Base-by-base conservation (phyloP, 2,113 vertebrate species). In the Sitta europaea region DNA sequence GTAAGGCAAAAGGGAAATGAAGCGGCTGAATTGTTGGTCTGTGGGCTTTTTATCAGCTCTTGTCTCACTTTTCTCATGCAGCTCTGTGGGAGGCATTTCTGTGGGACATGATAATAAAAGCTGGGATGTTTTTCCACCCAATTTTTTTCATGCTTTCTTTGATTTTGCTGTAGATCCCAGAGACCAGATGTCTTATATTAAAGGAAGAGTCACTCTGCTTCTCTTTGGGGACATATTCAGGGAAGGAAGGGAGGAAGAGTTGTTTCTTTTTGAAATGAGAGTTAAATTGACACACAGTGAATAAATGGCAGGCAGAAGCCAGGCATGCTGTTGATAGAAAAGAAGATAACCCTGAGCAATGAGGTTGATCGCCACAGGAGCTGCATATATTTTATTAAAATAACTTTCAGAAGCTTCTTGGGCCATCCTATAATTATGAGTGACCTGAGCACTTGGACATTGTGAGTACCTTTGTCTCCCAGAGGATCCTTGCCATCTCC, bases 171-270 rank as follows among this genome's bases (percentile, higher is more conserved):
- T 54, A 76, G 71, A 95, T 94, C 87, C 24, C 77, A 79, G 78
- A 54, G 50, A 79, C 70, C 78, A 94, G 91, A 94, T 96, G 90
- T 93, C 90, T 91, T 33, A 6, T 51, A 85, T 87, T 94, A 95
- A 95, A 96, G 72, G 78, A 84, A 81, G 50, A 87, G 55, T 81
- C 87, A 72, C 58, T 94, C 33, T 86, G 66, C 58, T 85, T 91
- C 58, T 70, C 84, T 87, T 79, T 65, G 55, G 53, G 88, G 83
- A 89, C 19, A 3, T 62, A 54, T 36, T 23, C 55, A 10, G 23
- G 54, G 58, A 73, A 74, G 63, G 71, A 68, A 95, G 62, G 76
- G 66, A 72, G 74, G 86, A 87, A 82, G 31, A 78, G 63, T 67
- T 82, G 71, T 14, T 88, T 90, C 67, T 80, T 72, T 62, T 92